Evolutionary conservation across 2,113 vertebrate species (phyloP), one percentile per base, ranked within the genome.

Genomic region (Austrofundulus limnaeus): DNA sequence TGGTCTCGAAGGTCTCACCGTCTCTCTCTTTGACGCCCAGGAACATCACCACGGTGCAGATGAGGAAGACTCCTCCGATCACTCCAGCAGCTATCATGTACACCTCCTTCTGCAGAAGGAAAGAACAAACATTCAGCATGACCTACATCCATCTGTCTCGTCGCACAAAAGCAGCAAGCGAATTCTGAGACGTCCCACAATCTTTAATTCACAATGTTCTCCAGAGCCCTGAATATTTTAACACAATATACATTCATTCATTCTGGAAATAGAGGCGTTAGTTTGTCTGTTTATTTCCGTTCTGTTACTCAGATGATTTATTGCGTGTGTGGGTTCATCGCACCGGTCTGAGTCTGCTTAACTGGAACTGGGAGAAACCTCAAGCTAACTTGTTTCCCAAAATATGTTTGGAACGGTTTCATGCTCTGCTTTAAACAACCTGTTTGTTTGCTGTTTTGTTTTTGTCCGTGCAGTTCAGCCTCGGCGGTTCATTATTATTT

Each of bases 1-100:
- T 34, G 4, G 5, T 34, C 9, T 34, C 5, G 9, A 34, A 34
- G 4, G 31, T 71, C 94, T 94, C 83, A 97, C 95, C 95, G 5
- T 95, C 92, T 90, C 82, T 92, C 89, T 98, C 96, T 82, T 91
- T 96, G 55, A 98, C 96, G 67, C 97, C 97, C 15, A 96, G 75
- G 80, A 93, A 92, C 89, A 99, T 94, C 69, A 95, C 71, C 39
- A 90, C 1, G 0, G 88, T 91, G 87, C 96, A 97, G 77, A 98
- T 71, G 1, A 96, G 85, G 63, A 97, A 98, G 15, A 94, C 89
- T 37, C 90, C 80, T 41, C 93, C 95, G 25, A 98, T 94, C 66
- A 94, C 89, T 0, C 94, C 93, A 0, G 95, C 96, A 25, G 97
- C 95, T 10, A 94, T 93, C 92, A 93, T 94, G 87, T 99, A 98